phyloP scores from a whole-genome alignment of 1,140 invertebrate species.

The Caerostris darwini region DNA sequence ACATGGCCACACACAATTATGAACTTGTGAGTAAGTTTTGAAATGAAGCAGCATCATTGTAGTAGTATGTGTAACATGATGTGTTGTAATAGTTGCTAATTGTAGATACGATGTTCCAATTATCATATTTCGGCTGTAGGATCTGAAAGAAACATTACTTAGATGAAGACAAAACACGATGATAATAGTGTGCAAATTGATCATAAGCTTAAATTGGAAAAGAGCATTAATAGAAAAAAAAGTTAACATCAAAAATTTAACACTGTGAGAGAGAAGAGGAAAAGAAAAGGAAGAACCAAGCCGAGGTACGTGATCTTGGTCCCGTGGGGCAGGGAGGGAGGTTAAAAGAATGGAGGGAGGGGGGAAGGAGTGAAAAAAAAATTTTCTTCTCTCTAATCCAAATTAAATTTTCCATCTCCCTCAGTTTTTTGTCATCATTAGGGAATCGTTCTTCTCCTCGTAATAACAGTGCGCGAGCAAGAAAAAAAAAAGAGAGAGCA shows the following conservation, averaged over 20 bases:
- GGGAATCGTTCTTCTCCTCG: constrained; percentile 29
- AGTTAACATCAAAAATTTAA: not conserved
- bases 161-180: too few species aligned
- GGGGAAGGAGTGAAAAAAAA: not conserved
- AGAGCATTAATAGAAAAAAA: not conserved
- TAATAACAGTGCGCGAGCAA: not conserved
- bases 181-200: too few species aligned
- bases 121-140: too few species aligned
- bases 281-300: not conserved
- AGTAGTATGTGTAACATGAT: too few species aligned
- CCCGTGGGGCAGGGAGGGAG: not conserved
- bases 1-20: too few species aligned
- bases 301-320: not conserved
- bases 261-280: not conserved
- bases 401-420: constrained; percentile 40
- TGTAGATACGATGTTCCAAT: too few species aligned
- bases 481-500: not conserved
- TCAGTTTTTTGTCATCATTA: constrained; percentile 32
- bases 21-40: too few species aligned
- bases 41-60: too few species aligned
- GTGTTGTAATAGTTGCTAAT: too few species aligned
- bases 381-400: not conserved
- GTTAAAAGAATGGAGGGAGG: not conserved
- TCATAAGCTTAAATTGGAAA: not conserved
- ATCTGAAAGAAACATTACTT: too few species aligned